Evolutionary conservation across 2,888 invertebrate genomes (phyloP).

Genomic region (Ophioninae sp.): DNA sequence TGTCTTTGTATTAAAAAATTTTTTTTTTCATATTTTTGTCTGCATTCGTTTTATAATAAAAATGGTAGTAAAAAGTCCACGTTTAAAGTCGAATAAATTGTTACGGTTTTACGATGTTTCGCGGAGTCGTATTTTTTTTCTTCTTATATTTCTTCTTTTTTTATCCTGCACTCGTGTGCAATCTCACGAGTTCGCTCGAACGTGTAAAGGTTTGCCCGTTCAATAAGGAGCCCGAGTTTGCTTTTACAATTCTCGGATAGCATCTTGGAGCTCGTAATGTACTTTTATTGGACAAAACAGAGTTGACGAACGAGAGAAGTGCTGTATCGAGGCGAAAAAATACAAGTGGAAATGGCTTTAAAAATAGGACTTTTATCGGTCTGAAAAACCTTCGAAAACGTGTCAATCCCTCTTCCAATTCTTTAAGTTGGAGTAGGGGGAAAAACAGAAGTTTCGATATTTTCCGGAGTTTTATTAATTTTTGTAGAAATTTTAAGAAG

Average conservation of each 20-base stretch:
- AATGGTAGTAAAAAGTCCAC: no score
- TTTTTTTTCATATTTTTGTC: no score
- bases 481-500: no score
- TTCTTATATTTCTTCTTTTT: background rate
- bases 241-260: slow-evolving; percentile 25
- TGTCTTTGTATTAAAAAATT: no score
- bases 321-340: background rate
- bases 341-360: background rate
- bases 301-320: background rate
- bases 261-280: background rate
- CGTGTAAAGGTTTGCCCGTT: slow-evolving; percentile 4
- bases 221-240: slow-evolving; percentile 27
- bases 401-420: background rate
- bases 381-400: background rate
- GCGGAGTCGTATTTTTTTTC: no score
- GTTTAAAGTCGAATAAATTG: no score
- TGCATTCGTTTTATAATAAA: no score
- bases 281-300: background rate
- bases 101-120: background rate
- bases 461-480: background rate
- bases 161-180: background rate
- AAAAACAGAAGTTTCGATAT: background rate
- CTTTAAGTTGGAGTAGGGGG: background rate
- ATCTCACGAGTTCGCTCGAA: background rate
- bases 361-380: slow-evolving; percentile 1